Evolutionary conservation across 2,113 vertebrate genomes (phyloP), one percentile per base, ranked within the genome.

Genomic region (Hydropotes inermis): DNA sequence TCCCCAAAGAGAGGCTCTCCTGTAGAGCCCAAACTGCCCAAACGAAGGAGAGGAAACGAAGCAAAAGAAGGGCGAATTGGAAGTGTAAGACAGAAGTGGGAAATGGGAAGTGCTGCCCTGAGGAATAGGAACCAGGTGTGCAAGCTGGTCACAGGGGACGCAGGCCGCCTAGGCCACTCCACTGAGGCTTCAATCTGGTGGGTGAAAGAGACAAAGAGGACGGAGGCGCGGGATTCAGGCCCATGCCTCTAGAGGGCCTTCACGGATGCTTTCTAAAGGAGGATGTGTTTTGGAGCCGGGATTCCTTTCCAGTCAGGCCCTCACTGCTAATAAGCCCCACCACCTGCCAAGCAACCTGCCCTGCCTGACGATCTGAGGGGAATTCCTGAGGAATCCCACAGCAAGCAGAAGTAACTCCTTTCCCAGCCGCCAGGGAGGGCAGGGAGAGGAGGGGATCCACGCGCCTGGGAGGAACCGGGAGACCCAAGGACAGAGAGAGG

Each of bases 231-330:
- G 96, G 97, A 97, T 97, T 91, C 97, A 89, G 88, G 81, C 43
- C 94, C 54, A n/a, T 43, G 95, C 97, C 97, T 98, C 98, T 98
- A 97, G 96, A 96, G 97, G 98, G 96, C 96, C 97, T 97, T 91
- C 87, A 45, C 5, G 33, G 93, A 93, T 89, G 91, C 89, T 95
- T 96, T 94, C 91, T 60, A 85, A 95, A 81, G 58, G 30, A 92
- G 30, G 55, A 60, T 57, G 64, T 76, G 81, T 94, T 91, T 84
- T 67, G 83, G 91, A 87, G 94, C 70, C 64, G 92, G 64, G 94
- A 39, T 94, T 85, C 55, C 94, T 92, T 95, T 96, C 89, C 88
- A 76, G 64, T 81, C 92, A 93, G 90, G 43, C 60, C 57, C 79
- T 81, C 70, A 67, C 25, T 87, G 70, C 84, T 97, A 54, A 94